phyloP scores from a whole-genome alignment of 2,888 invertebrate species.

The Heliconius charithonia region DNA sequence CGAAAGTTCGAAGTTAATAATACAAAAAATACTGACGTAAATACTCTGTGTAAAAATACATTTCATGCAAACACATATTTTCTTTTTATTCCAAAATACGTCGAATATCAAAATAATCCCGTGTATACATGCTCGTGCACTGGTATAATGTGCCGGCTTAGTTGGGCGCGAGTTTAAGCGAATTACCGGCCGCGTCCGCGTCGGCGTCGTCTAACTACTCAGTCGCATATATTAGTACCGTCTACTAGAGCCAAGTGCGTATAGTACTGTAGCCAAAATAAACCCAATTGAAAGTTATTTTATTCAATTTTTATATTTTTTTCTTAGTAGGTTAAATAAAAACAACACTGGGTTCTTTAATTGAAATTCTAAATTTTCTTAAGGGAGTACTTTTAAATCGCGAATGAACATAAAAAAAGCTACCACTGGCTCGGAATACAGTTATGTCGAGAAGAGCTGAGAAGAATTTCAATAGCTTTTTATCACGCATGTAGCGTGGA shows the following conservation, averaged over 20 bases:
- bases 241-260: background rate
- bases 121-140: background rate
- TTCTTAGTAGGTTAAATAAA: background rate
- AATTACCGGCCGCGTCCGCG: constrained; percentile 34
- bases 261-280: background rate
- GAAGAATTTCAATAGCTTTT: no score
- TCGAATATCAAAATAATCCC: background rate
- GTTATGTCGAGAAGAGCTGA: no score
- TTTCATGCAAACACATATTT: background rate
- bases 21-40: background rate
- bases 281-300: background rate
- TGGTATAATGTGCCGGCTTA: background rate
- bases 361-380: no score
- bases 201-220: constrained; percentile 18
- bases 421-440: no score
- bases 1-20: background rate
- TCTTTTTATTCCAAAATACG: background rate
- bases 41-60: constrained; percentile 2
- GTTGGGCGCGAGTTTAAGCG: constrained; percentile 26
- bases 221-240: background rate
- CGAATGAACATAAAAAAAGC: no score
- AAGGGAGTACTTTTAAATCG: no score
- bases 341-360: background rate
- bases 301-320: background rate
- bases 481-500: no score